phyloP scores from a whole-genome alignment of 2,113 vertebrate genomes.

The Zeus faber region DNA sequence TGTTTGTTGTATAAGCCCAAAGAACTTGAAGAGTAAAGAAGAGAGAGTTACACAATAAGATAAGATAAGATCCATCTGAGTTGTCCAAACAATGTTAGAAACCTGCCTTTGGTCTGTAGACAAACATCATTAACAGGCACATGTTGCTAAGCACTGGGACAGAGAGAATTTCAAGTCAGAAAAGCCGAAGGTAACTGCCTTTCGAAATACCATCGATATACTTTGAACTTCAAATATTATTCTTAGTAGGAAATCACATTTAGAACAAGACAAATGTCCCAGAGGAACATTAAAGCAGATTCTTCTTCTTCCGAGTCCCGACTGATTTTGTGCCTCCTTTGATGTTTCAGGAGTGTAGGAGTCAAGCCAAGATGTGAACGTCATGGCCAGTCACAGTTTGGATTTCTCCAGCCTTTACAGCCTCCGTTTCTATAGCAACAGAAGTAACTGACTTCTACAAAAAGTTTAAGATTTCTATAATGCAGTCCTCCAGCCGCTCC shows the following conservation, averaged over 20 bases:
- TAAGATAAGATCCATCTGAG: too few species aligned
- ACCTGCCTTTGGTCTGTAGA: too few species aligned
- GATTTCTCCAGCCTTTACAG: constrained; percentile 45
- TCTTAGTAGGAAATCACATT: constrained; percentile 10
- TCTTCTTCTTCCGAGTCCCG: constrained; percentile 19
- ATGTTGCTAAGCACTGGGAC: too few species aligned
- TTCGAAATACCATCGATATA: constrained; percentile 3
- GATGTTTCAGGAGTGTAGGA: constrained; percentile 71
- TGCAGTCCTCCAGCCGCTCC: constrained; percentile 65
- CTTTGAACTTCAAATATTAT: constrained; percentile 30
- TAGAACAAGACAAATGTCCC: constrained; percentile 5
- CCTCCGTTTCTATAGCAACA: constrained; percentile 61
- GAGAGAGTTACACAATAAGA: too few species aligned
- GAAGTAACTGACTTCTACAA: constrained; percentile 43
- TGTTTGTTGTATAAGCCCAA: too few species aligned
- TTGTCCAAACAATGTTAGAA: too few species aligned
- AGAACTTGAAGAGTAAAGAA: too few species aligned
- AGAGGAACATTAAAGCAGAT: neutral
- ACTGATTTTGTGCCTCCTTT: constrained; percentile 61
- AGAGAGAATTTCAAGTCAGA: constrained; percentile 28
- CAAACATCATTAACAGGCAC: too few species aligned
- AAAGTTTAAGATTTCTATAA: constrained; percentile 47
- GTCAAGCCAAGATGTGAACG: constrained; percentile 71
- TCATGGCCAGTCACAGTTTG: constrained; percentile 50
- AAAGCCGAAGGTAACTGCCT: constrained; percentile 16